Conservation (phyloP, 2,113 vertebrate genomes). For the Motacilla alba region DNA sequence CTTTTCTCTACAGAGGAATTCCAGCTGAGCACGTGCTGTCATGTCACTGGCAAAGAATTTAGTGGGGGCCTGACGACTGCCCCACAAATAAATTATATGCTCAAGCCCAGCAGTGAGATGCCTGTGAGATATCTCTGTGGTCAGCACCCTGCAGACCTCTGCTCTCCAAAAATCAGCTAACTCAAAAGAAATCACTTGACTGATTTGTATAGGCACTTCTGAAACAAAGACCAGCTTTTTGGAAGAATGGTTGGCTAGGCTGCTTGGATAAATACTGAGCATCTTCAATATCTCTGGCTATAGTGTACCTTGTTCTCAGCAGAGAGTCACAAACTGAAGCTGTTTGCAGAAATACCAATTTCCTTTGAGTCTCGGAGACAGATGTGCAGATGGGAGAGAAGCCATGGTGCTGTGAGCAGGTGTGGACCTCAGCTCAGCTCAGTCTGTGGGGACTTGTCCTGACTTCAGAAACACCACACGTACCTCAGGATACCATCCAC, state of each 20-base stretch:
- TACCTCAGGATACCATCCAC: neutral
- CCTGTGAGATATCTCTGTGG: neutral
- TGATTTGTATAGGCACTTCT: neutral
- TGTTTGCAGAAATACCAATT: neutral
- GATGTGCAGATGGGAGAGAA: neutral
- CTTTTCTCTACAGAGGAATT: neutral
- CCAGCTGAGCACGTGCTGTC: neutral
- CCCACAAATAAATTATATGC: neutral
- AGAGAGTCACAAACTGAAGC: neutral
- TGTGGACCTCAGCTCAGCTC: rapidly evolving
- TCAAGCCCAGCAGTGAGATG: neutral
- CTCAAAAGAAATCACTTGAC: neutral
- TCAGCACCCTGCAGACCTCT: neutral
- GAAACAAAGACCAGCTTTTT: neutral
- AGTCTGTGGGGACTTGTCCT: neutral
- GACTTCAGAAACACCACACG: neutral
- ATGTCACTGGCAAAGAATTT: neutral
- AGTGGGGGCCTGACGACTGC: neutral
- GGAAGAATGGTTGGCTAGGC: neutral
- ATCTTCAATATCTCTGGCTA: neutral
- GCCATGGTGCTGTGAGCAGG: neutral
- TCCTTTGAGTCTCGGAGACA: neutral
- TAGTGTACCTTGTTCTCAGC: neutral
- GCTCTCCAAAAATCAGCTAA: neutral
- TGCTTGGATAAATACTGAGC: neutral